Conservation (phyloP, 1,140 invertebrate genomes). For the Eumaeus atala region DNA sequence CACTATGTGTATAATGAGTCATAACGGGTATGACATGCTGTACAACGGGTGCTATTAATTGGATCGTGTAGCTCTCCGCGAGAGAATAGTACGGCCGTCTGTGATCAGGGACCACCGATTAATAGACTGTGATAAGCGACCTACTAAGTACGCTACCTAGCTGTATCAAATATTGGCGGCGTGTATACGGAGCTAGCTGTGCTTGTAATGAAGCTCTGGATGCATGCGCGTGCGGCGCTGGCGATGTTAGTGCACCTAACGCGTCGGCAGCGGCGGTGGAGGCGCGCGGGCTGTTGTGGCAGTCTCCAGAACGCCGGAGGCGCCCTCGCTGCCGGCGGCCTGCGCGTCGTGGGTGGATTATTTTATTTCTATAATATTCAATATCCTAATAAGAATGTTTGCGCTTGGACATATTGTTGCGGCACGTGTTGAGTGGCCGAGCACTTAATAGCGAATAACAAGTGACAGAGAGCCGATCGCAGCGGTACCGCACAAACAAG, state of each 20-base stretch:
- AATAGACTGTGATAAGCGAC: constrained; percentile 11
- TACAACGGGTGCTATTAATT: background rate
- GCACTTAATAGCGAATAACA: too few species aligned
- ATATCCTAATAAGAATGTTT: too few species aligned
- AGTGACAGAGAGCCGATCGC: too few species aligned
- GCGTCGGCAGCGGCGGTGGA: background rate
- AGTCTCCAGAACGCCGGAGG: background rate
- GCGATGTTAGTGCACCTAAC: background rate
- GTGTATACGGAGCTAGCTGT: background rate
- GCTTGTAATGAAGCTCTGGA: constrained; percentile 1
- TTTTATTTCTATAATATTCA: too few species aligned
- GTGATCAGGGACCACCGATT: constrained; percentile 16
- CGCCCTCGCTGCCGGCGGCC: background rate
- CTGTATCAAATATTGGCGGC: constrained; percentile 18
- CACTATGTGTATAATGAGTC: background rate
- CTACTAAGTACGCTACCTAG: constrained; percentile 18
- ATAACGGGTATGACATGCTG: background rate
- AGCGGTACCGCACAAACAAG: too few species aligned
- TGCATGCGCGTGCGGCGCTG: background rate
- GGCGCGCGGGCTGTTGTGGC: background rate
- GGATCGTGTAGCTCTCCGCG: constrained; percentile 23
- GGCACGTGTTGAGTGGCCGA: too few species aligned
- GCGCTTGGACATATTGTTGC: too few species aligned
- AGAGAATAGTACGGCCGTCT: constrained; percentile 13
- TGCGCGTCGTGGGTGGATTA: background rate